Base-by-base conservation (phyloP, 1,140 invertebrate species). In the Pseudoatta argentina region DNA sequence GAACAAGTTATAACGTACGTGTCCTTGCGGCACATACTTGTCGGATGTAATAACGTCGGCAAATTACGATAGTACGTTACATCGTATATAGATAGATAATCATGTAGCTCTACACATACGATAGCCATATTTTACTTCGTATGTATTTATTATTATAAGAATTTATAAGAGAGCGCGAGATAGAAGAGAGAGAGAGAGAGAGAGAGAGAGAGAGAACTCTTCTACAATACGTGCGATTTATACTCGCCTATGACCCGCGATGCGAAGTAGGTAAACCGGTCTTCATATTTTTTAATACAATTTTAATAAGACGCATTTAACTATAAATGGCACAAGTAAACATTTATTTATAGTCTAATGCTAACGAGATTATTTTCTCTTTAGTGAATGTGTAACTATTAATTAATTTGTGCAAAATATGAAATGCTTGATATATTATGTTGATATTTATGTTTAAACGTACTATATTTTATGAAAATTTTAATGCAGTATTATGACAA, bases 131-230 rank as follows among this genome's bases (percentile, higher is more conserved):
- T 78, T 78, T 78, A 51, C 44, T 24, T n/a, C n/a, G 14, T 61
- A 24, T 66, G 48, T 34, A 78, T 78, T 78, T 78, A 66, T 78
- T 78, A 34, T 64, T 78, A 34, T 66, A 61, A 61, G 73, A 34
- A 77, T 77, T 61, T 3, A 21, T n/a, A n/a, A 39, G 61, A 48
- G 76, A 53, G 61, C 66, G 34, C 16, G 63, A 64, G 57, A 16
- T 5, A 1, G 27, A 34, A 59, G 21, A 34, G 76, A 53, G 63
- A 51, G 57, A 34, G 30, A 34, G 4, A 34, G 30, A 34, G 30
- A 27, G n/a, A n/a, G n/a, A n/a, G 5, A 34, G 30, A 34, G 4
- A 34, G 30, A 34, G 30, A 27, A 34, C 18, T 21, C 76, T 12
- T 18, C 63, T 66, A 66, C 44, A 66, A 66, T 78, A 30, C 21